phyloP scores from a whole-genome alignment of 2,113 vertebrate genomes.

The Paraplagusia blochii region DNA sequence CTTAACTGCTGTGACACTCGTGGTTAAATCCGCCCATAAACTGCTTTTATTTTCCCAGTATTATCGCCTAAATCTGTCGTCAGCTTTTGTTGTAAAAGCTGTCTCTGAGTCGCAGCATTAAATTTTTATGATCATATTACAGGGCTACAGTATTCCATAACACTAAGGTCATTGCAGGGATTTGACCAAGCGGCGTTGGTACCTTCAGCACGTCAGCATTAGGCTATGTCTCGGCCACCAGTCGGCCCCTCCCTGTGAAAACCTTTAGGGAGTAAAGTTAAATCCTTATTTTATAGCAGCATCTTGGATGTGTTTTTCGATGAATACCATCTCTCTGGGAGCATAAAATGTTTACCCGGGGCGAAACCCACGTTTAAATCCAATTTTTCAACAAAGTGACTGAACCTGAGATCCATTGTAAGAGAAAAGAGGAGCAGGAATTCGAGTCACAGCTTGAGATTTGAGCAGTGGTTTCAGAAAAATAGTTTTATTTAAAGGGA shows the following conservation, averaged over 20 bases:
- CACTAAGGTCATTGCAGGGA: conserved; percentile 1
- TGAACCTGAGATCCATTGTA: conserved; percentile 3
- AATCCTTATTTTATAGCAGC: conserved; percentile 10
- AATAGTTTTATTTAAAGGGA: conserved; percentile 10
- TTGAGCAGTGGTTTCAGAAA: conserved; percentile 19
- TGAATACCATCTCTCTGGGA: conserved; percentile 6
- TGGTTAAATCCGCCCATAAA: background rate
- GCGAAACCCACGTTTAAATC: conserved; percentile 21
- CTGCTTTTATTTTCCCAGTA: background rate
- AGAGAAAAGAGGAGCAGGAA: conserved; percentile 12
- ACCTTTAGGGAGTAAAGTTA: background rate
- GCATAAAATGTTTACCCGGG: conserved; percentile 17
- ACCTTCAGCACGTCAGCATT: background rate
- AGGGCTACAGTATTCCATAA: background rate
- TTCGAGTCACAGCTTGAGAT: conserved; percentile 13
- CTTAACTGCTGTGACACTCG: background rate
- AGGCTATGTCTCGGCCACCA: background rate
- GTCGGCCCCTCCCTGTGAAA: background rate
- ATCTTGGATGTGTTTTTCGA: conserved; percentile 15
- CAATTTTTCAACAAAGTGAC: conserved; percentile 21
- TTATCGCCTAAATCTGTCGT: background rate
- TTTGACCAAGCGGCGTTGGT: background rate
- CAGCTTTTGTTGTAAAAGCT: conserved; percentile 1
- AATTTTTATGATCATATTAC: conserved; percentile 1
- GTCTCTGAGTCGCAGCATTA: background rate